phyloP scores from a whole-genome alignment of 1,140 invertebrate genomes.

The Zophobas atratus region DNA sequence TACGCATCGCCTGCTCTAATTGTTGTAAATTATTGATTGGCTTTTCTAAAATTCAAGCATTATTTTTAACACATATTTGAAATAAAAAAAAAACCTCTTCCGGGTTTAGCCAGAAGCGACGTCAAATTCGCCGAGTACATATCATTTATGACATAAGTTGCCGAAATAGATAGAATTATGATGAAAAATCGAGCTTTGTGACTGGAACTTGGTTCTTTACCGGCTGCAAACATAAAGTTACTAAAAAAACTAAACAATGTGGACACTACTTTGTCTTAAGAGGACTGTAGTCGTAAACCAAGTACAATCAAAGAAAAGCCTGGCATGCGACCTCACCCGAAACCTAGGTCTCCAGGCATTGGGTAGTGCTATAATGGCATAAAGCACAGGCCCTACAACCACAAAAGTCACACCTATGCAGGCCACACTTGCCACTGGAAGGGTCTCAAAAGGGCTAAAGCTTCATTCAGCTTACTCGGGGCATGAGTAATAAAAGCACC shows the following conservation, averaged over 20 bases:
- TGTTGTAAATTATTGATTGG: slow-evolving; percentile 76
- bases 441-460: slow-evolving; percentile 77
- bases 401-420: slow-evolving; percentile 71
- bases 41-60: slow-evolving; percentile 68
- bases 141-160: slow-evolving; percentile 81
- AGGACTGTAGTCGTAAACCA: slow-evolving; percentile 79
- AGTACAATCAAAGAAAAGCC: slow-evolving; percentile 74
- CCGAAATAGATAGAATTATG: slow-evolving; percentile 76
- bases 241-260: neutral
- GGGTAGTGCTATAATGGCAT: slow-evolving; percentile 72
- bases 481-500: slow-evolving; percentile 81
- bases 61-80: slow-evolving; percentile 10
- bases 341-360: slow-evolving; percentile 69
- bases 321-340: slow-evolving; percentile 65
- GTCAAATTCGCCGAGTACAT: slow-evolving; percentile 83
- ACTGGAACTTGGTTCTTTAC: slow-evolving; percentile 72
- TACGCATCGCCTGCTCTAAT: slow-evolving; percentile 75
- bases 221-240: slow-evolving; percentile 65
- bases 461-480: slow-evolving; percentile 78
- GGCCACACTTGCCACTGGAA: slow-evolving; percentile 80
- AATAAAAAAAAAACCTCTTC: slow-evolving; percentile 64
- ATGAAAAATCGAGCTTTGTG: slow-evolving; percentile 75
- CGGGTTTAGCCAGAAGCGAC: slow-evolving; percentile 77
- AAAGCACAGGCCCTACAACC: slow-evolving; percentile 72
- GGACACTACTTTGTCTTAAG: slow-evolving; percentile 75